Evolutionary conservation across 2,888 invertebrate species (phyloP), one percentile per base, ranked within the genome.

Genomic region (Strigamia maritima): DNA sequence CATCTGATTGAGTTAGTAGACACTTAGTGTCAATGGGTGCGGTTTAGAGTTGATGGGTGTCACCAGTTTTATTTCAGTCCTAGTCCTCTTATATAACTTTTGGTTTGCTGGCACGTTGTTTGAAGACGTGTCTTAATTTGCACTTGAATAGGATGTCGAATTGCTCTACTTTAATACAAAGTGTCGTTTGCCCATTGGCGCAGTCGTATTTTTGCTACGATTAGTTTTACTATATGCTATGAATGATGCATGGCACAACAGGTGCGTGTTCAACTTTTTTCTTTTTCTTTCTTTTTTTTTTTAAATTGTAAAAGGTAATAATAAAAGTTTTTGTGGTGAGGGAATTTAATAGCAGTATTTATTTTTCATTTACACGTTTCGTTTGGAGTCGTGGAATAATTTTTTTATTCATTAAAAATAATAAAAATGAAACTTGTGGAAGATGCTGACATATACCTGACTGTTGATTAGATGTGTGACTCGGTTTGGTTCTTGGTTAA

Each of bases 401-500:
- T 54, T 54, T 49, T 54, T 8, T n/a, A n/a, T n/a, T 6, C 35
- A 35, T 35, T 35, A 35, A n/a, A n/a, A n/a, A n/a, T n/a, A n/a
- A n/a, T 35, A 35, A 35, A 54, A 54, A 54, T 54, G 54, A 19
- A 54, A 54, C 54, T 19, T 54, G 54, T 54, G 54, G 54, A 54
- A 54, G 54, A 54, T 54, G 54, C 54, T 54, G 54, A 54, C 54
- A 54, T 54, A 19, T 54, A 74, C 75, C 31, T 28, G 24, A 28
- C 19, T 74, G 10, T 35, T 74, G 35, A 74, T 74, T 31, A 74
- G 75, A 19, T 35, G 75, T 28, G 75, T 74, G 31, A 26, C 75
- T 35, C 75, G 75, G 75, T 31, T 74, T 31, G 75, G 35, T 28
- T 28, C 35, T 74, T 74, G 75, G 77, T 54, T 77, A 77, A 77